phyloP scores from a whole-genome alignment of 2,888 invertebrate species.

The Orthosia gothica region DNA sequence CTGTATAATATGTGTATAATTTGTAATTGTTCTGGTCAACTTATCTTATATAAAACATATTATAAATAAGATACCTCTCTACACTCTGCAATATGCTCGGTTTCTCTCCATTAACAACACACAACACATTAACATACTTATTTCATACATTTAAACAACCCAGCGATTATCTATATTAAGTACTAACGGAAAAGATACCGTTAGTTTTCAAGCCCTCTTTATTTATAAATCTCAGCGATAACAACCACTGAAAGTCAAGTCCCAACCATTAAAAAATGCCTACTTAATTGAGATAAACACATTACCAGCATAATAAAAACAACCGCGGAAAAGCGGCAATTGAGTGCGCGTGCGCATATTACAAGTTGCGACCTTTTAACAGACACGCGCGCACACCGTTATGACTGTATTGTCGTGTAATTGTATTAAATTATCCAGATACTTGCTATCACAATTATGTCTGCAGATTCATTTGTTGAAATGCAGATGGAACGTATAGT shows the following conservation, averaged over 20 bases:
- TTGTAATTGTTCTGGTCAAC: background rate
- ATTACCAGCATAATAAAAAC: conserved; percentile 65
- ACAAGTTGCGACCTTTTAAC: conserved; percentile 73
- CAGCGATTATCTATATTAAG: background rate
- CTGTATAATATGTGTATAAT: background rate
- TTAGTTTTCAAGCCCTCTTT: background rate
- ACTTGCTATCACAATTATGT: conserved; percentile 28
- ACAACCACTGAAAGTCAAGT: background rate
- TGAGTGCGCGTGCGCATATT: conserved; percentile 72
- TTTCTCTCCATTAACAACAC: too few species aligned
- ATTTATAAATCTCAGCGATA: conserved; percentile 20
- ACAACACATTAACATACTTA: background rate
- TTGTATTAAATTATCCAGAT: conserved; percentile 43
- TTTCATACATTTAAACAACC: background rate
- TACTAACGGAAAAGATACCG: background rate
- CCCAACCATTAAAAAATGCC: conserved; percentile 31
- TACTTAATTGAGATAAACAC: conserved; percentile 49
- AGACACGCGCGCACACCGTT: conserved; percentile 63
- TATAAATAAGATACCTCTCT: too few species aligned
- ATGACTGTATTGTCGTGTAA: conserved; percentile 46
- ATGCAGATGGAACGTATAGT: background rate
- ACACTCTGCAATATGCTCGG: too few species aligned
- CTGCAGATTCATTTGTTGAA: background rate
- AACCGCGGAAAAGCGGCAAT: conserved; percentile 67
- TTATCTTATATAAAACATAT: background rate